Conservation (phyloP, 2,888 invertebrate species). For the Nasonovia ribisnigri region DNA sequence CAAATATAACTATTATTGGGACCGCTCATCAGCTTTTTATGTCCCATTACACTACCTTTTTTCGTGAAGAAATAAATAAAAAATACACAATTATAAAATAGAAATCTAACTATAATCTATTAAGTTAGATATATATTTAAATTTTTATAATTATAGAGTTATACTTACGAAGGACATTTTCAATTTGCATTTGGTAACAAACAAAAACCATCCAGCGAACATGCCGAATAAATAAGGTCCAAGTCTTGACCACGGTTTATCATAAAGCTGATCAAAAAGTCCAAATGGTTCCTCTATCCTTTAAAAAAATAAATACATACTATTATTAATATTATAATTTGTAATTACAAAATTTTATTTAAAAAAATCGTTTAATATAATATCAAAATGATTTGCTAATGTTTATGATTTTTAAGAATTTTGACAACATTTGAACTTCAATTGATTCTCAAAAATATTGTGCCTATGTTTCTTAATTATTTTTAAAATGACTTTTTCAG, state of each 20-base stretch:
- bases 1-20: neutral
- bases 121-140: neutral
- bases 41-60: neutral
- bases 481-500: too few relatives aligned
- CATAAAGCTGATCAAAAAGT: slow-evolving; percentile 89
- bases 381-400: neutral
- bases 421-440: too few relatives aligned
- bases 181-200: slow-evolving; percentile 84
- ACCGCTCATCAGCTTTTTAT: neutral
- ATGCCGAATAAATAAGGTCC: slow-evolving; percentile 89
- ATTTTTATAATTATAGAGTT: neutral
- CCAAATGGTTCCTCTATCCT: slow-evolving; percentile 72
- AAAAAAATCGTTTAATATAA: neutral
- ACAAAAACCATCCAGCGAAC: slow-evolving; percentile 85
- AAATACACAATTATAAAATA: neutral
- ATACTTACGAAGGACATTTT: slow-evolving; percentile 77
- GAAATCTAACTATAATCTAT: neutral
- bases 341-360: neutral
- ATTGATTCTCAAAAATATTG: too few relatives aligned
- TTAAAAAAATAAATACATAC: slow-evolving; percentile 64
- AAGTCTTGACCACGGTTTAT: slow-evolving; percentile 88
- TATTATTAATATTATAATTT: neutral
- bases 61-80: neutral
- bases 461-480: too few relatives aligned
- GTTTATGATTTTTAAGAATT: too few relatives aligned